Evolutionary conservation across 2,888 invertebrate species (phyloP), one percentile per base, ranked within the genome.

Genomic region (Chymomyza caudatula): DNA sequence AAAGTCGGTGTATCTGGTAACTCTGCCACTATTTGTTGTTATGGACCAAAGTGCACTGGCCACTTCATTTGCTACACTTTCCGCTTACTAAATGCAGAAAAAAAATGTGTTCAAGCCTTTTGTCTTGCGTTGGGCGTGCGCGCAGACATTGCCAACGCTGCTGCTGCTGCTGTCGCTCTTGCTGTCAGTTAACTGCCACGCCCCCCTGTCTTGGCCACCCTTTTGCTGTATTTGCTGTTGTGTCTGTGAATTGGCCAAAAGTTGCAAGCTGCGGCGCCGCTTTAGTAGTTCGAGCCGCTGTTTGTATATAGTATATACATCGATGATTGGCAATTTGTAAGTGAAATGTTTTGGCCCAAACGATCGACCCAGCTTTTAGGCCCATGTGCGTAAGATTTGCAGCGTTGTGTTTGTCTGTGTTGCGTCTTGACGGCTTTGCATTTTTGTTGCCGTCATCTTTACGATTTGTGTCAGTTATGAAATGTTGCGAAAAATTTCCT

Each of bases 401-500:
- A 2, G n/a, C n/a, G n/a, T n/a, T 53, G 37, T 54, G 37, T 61
- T n/a, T 22, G 19, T 15, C 17, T 53, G n/a, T 49, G 42, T 47
- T 49, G 44, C 43, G 13, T 23, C 57, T 25, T 62, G 29, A 37
- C 29, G 29, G 11, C 25, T 58, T 44, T 44, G 51, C 57, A 61
- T 70, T 47, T 52, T 60, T 56, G 53, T 71, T 70, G 53, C 25
- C 73, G 71, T 73, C 74, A 73, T 74, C 63, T 67, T 67, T 56
- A 22, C 71, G 59, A 72, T 73, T 75, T 73, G 62, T 69, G 71
- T 63, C 76, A 69, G 74, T 84, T 82, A 86, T 79, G 76, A 85
- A 85, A 82, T 78, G 68, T 73, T 71, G 74, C 62, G 74, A 23
- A 59, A 58, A 70, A 71, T 79, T 82, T 80, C 82, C 77, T 74